Evolutionary conservation across 2,113 vertebrate genomes (phyloP).

Genomic region (Calidris pugnax): DNA sequence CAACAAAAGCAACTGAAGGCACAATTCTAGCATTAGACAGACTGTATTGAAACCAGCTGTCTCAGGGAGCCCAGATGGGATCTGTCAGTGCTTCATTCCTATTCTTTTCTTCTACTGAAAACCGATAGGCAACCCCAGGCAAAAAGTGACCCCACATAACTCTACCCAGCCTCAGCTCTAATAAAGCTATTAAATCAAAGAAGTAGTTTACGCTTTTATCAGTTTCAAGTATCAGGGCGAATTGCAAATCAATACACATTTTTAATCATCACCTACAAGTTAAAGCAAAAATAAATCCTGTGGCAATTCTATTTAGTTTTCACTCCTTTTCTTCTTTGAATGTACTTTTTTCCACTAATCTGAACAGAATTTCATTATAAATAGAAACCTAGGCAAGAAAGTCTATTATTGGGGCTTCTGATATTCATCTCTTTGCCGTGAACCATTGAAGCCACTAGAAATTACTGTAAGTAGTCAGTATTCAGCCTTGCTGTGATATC

Average conservation of each 20-base stretch:
- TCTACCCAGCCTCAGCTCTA: conserved; percentile 26
- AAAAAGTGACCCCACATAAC: conserved; percentile 47
- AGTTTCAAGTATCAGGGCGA: conserved; percentile 22
- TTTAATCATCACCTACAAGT: conserved; percentile 46
- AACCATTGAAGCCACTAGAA: conserved; percentile 55
- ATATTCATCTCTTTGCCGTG: conserved; percentile 38
- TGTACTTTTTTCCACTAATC: not conserved
- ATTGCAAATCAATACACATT: conserved; percentile 55
- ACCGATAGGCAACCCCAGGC: conserved; percentile 49
- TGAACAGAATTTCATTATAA: conserved; percentile 40
- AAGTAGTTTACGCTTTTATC: conserved; percentile 29
- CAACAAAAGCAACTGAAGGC: conserved; percentile 57
- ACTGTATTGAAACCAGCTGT: conserved; percentile 58
- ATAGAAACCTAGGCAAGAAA: conserved; percentile 34
- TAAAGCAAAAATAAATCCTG: conserved; percentile 46
- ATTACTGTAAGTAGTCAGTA: conserved; percentile 47
- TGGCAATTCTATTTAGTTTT: conserved; percentile 22
- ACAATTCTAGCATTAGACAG: conserved; percentile 47
- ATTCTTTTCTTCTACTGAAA: conserved; percentile 63
- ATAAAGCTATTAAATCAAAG: conserved; percentile 53
- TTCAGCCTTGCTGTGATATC: conserved; percentile 29
- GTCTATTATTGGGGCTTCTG: conserved; percentile 34
- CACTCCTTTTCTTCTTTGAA: not conserved
- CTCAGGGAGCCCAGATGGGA: conserved; percentile 47
- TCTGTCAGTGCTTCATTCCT: conserved; percentile 57